phyloP scores from a whole-genome alignment of 2,797 vertebrate genomes.

The Cynodonichthys magdalenae region DNA sequence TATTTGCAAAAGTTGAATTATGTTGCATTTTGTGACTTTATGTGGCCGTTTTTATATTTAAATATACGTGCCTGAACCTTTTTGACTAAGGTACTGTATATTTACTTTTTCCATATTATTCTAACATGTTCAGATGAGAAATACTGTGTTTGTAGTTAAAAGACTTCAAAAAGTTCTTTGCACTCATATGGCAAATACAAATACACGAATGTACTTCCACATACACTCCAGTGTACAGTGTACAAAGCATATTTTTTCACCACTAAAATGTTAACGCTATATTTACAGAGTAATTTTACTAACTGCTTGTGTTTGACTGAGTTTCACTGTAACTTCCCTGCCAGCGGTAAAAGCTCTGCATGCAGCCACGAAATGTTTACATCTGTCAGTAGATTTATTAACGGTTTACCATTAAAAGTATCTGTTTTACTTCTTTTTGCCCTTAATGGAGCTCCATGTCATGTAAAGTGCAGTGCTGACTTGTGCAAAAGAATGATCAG shows the following conservation, averaged over 20 bases:
- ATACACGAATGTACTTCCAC: constrained; percentile 70
- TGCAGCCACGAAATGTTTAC: constrained; percentile 55
- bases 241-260: constrained; percentile 71
- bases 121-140: constrained; percentile 56
- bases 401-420: constrained; percentile 45
- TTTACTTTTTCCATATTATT: constrained; percentile 47
- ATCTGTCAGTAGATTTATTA: constrained; percentile 43
- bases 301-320: constrained; percentile 49
- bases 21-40: constrained; percentile 79
- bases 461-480: constrained; percentile 6
- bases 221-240: constrained; percentile 55
- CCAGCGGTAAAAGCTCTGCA: constrained; percentile 52
- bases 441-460: constrained; percentile 3
- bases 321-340: constrained; percentile 34
- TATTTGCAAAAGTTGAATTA: constrained; percentile 74
- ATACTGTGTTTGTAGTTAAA: constrained; percentile 29
- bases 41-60: constrained; percentile 67
- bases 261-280: constrained; percentile 46
- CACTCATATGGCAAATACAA: constrained; percentile 72
- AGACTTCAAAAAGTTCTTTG: constrained; percentile 66
- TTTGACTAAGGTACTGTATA: constrained; percentile 60
- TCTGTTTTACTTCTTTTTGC: constrained; percentile 18
- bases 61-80: constrained; percentile 55
- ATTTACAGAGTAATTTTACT: constrained; percentile 30
- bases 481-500: constrained; percentile 5